Base-by-base conservation (phyloP, 2,113 vertebrate genomes). In the Syngnathoides biaculeatus region DNA sequence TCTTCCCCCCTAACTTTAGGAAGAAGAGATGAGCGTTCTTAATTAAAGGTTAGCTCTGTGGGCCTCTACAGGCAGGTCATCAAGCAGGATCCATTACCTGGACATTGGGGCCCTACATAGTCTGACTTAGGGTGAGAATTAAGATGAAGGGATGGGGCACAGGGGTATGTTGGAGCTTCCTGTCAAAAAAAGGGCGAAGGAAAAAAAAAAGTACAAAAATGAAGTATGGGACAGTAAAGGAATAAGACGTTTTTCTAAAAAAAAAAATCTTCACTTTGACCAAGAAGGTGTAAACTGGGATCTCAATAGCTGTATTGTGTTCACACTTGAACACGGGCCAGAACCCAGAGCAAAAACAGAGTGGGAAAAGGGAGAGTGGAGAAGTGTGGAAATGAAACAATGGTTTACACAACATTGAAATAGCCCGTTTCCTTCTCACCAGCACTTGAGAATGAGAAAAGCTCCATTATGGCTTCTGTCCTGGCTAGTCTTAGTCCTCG, bases 271-370 rank as follows among this genome's bases (percentile, higher is more conserved):
- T 81, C 85, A 79, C 79, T 74, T 69, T 67, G 78, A 77, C 79
- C 75, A 15, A 68, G 82, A 85, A 88, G 87, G 86, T 85, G 77
- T 30, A 65, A 86, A 80, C 75, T 68, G 68, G 65, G 78, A 86
- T 81, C 86, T 92, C 89, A 90, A 89, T 90, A 80, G 88, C 80
- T 78, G 89, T 89, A 92, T 91, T 92, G 91, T 91, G 86, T 88
- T 87, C 81, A 79, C 84, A 85, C 82, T 91, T 92, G 91, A 90
- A 83, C 70, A 0, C 47, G 64, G 56, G 86, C 89, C 88, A 90
- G 79, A 84, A 82, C 76, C 79, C 87, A 81, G 84, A 83, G 82
- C 90, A 90, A 90, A 88, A 87, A 90, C 87, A 81, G 84, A 79
- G 79, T 62, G 65, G 70, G 74, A 80, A 75, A 79, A 67, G 74